Base-by-base conservation (phyloP, 2,888 invertebrate genomes). In the Perizoma flavofasciatum region DNA sequence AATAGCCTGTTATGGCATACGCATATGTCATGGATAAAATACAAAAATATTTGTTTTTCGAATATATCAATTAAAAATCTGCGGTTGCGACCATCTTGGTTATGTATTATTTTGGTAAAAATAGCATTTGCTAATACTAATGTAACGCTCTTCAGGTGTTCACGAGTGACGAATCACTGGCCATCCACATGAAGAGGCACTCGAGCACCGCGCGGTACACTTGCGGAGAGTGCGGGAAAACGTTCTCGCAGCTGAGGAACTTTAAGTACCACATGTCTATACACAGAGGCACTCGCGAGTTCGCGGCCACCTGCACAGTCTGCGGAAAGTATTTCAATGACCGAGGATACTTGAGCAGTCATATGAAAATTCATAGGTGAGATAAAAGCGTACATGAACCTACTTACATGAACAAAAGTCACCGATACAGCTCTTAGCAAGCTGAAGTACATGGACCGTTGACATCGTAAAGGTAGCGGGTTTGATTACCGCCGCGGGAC, bases 261-360 rank as follows among this genome's bases (percentile, higher is more conserved):
- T 97, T 95, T 85, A 96, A 96, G 85, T 97, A 97, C 78, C 97
- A 97, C 81, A 86, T 94, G 81, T 96, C 96, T 0, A 95, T 96
- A 32, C 97, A 97, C 81, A 94, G 96, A 52, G 97, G 97, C 1
- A 96, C 96, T 33, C 94, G 95, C 70, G 96, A 96, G 86, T 97
- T 97, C 72, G 96, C 96, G 0, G 95, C 95, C 10, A 94, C 94
- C 5, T 92, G 92, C 69, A 77, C 86, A 1, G 87, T 91, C 1
- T 97, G 97, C 78, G 96, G 96, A 34, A 97, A 97, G 85, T 94
- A 95, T 70, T 97, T 97, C 85, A 97, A 97, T 81, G 97, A 97
- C 75, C 94, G 95, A 70, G 96, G 97, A 40, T 97, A 97, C 79
- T 92, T 97, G 7, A 96, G 96, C 85, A 96, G 96, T 68, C 97